A percentile compares a stretch with the other conserved stretches of the same genome.
Conservation (phyloP, 2,797 vertebrate species). For the Characodon lateralis region DNA sequence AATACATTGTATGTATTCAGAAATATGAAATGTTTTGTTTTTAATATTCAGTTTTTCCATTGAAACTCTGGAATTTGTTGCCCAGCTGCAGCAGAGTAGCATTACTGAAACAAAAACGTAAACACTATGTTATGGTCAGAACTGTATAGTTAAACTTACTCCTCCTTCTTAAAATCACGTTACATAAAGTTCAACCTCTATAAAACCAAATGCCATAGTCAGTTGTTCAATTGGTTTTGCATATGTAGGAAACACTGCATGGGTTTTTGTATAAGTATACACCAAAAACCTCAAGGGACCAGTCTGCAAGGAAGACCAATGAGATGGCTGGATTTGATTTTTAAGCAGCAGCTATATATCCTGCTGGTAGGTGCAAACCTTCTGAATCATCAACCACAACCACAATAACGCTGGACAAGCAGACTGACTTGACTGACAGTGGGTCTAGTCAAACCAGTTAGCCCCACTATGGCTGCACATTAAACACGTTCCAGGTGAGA, state of each 20-base stretch:
- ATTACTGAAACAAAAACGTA: not conserved
- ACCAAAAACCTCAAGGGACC: not conserved
- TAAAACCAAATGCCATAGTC: too few relatives aligned
- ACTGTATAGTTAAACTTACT: not conserved
- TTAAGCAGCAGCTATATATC: slow-evolving; percentile 1
- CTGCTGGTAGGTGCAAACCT: not conserved
- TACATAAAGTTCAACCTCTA: not conserved
- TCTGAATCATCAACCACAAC: slow-evolving; percentile 1
- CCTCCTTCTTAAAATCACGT: not conserved
- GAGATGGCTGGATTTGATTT: not conserved
- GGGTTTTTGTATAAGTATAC: not conserved
- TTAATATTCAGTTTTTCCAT: not conserved
- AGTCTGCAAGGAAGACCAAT: not conserved
- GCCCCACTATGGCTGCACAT: too few relatives aligned
- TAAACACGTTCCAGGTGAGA: not conserved
- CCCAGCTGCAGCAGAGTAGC: not conserved
- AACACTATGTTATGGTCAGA: not conserved
- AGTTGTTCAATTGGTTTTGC: too few relatives aligned
- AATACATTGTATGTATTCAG: not conserved
- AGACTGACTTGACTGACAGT: not conserved
- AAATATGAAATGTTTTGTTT: not conserved
- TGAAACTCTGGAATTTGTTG: not conserved
- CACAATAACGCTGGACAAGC: not conserved
- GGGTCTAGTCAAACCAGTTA: not conserved
- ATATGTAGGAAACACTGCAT: too few relatives aligned